Evolutionary conservation across 2,113 vertebrate genomes (phyloP).

Genomic region (Turnix velox): DNA sequence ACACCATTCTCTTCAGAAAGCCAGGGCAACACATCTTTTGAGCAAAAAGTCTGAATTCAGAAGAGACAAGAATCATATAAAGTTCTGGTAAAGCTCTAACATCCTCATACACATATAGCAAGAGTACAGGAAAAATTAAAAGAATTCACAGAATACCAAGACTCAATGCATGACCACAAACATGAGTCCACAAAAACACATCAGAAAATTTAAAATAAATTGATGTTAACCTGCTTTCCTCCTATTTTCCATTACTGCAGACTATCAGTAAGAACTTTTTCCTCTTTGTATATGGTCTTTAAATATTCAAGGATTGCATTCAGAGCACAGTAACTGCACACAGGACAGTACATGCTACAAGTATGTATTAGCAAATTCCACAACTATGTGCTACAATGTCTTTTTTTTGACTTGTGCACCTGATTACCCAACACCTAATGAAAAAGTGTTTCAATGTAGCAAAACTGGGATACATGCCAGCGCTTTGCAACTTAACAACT

Average conservation of each 20-base stretch:
- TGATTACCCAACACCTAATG: not conserved
- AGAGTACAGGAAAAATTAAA: not conserved
- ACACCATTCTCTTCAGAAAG: not conserved
- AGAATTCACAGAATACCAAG: not conserved
- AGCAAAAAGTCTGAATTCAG: not conserved
- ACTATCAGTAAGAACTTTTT: not conserved
- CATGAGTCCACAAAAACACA: not conserved
- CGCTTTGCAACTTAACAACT: not conserved
- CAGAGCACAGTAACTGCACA: not conserved
- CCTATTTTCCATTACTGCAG: not conserved
- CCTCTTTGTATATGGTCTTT: not conserved
- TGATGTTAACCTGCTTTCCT: not conserved
- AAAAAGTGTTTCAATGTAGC: not conserved
- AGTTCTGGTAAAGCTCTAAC: not conserved
- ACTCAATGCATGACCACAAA: not conserved
- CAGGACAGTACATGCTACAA: not conserved
- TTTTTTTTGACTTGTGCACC: not conserved
- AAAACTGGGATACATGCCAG: not conserved
- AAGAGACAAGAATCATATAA: not conserved
- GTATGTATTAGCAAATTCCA: not conserved
- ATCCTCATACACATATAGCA: rapidly evolving
- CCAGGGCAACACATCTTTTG: not conserved
- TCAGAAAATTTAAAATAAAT: not conserved
- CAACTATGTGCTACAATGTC: not conserved
- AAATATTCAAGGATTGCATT: not conserved